Percentiles rank a stretch among this genome's conserved stretches.
Evolutionary conservation across 2,888 invertebrate species (phyloP).

Genomic region (Pherbina coryleti): DNA sequence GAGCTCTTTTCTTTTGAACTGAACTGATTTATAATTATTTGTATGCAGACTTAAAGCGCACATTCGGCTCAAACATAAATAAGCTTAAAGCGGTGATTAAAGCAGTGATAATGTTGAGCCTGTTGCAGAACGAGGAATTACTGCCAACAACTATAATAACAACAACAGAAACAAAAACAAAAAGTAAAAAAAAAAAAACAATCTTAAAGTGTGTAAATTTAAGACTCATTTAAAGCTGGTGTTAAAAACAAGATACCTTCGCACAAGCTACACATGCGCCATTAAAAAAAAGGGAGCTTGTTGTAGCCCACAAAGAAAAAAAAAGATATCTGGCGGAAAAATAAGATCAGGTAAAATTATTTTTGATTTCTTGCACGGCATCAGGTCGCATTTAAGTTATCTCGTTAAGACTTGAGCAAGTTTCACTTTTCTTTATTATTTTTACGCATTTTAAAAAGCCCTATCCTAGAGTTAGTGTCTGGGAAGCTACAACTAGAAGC

Average conservation of each 20-base stretch:
- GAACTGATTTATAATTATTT: constrained; percentile 64
- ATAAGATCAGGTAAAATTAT: constrained; percentile 16
- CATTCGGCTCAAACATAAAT: constrained; percentile 53
- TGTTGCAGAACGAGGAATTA: background rate
- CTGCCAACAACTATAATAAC: too few relatives aligned
- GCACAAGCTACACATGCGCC: constrained; percentile 4
- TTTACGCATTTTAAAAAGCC: background rate
- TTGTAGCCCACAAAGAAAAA: background rate
- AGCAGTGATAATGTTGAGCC: constrained; percentile 42
- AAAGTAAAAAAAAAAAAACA: too few relatives aligned
- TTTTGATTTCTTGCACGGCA: constrained; percentile 29
- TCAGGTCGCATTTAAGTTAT: constrained; percentile 36
- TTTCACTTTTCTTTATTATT: constrained; percentile 10
- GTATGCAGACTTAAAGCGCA: constrained; percentile 49
- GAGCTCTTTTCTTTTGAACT: background rate
- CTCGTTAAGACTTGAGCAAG: constrained; percentile 14
- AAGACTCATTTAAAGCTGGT: constrained; percentile 56
- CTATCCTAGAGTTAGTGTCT: background rate
- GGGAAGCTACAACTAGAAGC: background rate
- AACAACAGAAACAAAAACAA: too few relatives aligned
- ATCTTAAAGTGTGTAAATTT: background rate
- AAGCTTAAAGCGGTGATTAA: constrained; percentile 55
- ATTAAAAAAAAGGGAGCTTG: background rate
- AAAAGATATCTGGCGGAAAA: background rate
- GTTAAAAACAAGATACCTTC: constrained; percentile 60